Percentiles rank a stretch among this genome's conserved stretches.
Evolutionary conservation across 1,140 invertebrate genomes (phyloP).

Genomic region (Mylabris phalerata): DNA sequence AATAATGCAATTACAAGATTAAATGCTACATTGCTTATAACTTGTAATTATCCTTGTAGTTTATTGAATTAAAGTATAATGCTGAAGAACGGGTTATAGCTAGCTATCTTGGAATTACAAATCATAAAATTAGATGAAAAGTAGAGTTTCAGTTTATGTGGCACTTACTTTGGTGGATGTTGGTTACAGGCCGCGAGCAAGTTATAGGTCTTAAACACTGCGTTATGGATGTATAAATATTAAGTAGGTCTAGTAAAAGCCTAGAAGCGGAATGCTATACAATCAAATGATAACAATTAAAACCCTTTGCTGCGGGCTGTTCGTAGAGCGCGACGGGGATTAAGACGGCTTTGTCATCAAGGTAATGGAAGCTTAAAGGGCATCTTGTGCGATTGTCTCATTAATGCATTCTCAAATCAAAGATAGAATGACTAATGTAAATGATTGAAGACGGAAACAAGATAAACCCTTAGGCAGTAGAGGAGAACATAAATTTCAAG

Average conservation of each 20-base stretch:
- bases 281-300: constrained; percentile 34
- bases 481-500: too few species aligned
- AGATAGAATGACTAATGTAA: constrained; percentile 34
- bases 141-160: constrained; percentile 23
- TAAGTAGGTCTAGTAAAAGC: constrained; percentile 15
- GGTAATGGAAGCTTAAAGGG: constrained; percentile 34
- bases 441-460: constrained; percentile 23
- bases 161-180: constrained; percentile 16
- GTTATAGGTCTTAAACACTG: constrained; percentile 23
- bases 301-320: constrained; percentile 20
- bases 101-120: constrained; percentile 21
- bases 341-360: constrained; percentile 37
- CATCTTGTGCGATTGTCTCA: constrained; percentile 32
- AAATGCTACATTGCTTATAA: constrained; percentile 20
- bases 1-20: constrained; percentile 23
- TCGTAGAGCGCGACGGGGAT: constrained; percentile 25
- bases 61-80: constrained; percentile 23
- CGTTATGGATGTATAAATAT: constrained; percentile 25
- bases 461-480: constrained; percentile 4
- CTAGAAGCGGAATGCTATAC: constrained; percentile 7
- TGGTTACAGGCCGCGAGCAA: constrained; percentile 13
- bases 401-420: constrained; percentile 37
- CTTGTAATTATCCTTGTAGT: constrained; percentile 18
- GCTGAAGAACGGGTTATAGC: constrained; percentile 11
- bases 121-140: constrained; percentile 28